phyloP scores from a whole-genome alignment of 1,140 invertebrate genomes.

The Euura lappo region DNA sequence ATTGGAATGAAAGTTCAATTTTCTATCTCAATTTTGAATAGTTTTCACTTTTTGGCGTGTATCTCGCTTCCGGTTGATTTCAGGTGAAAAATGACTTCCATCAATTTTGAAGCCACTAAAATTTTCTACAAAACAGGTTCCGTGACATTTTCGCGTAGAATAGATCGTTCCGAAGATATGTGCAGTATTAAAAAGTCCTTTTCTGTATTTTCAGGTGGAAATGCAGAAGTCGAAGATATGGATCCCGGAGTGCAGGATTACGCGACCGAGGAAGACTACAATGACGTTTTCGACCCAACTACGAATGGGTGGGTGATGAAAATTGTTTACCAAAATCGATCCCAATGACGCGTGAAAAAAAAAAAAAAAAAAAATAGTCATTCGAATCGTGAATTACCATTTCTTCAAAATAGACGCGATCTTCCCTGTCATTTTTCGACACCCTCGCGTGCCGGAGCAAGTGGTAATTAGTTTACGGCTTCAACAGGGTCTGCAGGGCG shows the following conservation, averaged over 20 bases:
- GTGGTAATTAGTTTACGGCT: neutral
- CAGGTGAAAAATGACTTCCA: too few relatives aligned
- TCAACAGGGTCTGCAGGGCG: neutral
- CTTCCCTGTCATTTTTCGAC: neutral
- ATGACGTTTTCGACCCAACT: slow-evolving; percentile 43
- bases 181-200: neutral
- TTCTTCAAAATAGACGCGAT: neutral
- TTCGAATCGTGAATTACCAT: neutral
- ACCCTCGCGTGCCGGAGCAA: neutral
- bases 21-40: too few relatives aligned
- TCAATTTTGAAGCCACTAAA: too few relatives aligned
- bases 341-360: neutral
- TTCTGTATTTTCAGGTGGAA: slow-evolving; percentile 29
- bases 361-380: neutral
- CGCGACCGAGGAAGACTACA: slow-evolving; percentile 43
- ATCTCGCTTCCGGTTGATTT: too few relatives aligned
- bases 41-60: too few relatives aligned
- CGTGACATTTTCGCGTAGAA: too few relatives aligned
- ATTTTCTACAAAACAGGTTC: too few relatives aligned
- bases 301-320: slow-evolving; percentile 37
- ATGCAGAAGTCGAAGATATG: slow-evolving; percentile 34
- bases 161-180: too few relatives aligned
- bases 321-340: neutral
- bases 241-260: slow-evolving; percentile 45
- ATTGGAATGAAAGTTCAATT: too few relatives aligned